Evolutionary conservation across 23 tunicate species (phyloP).

Genomic region (Oikopleura dioica): DNA sequence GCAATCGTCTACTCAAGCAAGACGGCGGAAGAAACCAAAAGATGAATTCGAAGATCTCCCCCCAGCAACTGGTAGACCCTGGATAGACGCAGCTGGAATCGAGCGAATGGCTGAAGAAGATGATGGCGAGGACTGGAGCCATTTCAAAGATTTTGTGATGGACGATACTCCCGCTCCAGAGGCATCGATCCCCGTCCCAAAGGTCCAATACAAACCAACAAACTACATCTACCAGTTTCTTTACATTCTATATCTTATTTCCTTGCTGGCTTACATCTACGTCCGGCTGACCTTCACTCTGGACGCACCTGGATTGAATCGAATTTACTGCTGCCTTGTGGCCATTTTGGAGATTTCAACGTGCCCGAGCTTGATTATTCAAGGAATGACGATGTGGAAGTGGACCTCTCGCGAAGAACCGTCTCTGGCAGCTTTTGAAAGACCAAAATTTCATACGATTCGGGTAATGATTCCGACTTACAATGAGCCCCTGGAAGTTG

Average conservation of each 20-base stretch:
- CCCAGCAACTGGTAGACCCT: not conserved
- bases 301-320: conserved; percentile 81
- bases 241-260: conserved; percentile 34
- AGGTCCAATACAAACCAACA: conserved; percentile 23
- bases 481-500: conserved; percentile 98
- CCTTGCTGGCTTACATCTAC: conserved; percentile 76
- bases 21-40: too few relatives aligned
- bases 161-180: conserved; percentile 96
- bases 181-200: conserved; percentile 67
- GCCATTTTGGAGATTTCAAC: conserved; percentile 75
- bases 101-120: conserved; percentile 24
- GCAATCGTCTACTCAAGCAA: too few relatives aligned
- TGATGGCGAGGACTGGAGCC: conserved; percentile 61
- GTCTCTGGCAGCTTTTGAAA: conserved; percentile 32
- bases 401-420: conserved; percentile 68
- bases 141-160: conserved; percentile 68
- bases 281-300: conserved; percentile 58
- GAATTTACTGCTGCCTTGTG: conserved; percentile 73
- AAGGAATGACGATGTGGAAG: conserved; percentile 81
- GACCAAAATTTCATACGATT: conserved; percentile 71
- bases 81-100: not conserved
- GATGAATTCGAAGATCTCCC: too few relatives aligned
- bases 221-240: conserved; percentile 50
- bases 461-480: conserved; percentile 85
- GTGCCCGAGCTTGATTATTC: conserved; percentile 37